Evolutionary conservation across 2,113 vertebrate species (phyloP), one percentile per base, ranked within the genome.

Genomic region (Chlorodrepanis virens): DNA sequence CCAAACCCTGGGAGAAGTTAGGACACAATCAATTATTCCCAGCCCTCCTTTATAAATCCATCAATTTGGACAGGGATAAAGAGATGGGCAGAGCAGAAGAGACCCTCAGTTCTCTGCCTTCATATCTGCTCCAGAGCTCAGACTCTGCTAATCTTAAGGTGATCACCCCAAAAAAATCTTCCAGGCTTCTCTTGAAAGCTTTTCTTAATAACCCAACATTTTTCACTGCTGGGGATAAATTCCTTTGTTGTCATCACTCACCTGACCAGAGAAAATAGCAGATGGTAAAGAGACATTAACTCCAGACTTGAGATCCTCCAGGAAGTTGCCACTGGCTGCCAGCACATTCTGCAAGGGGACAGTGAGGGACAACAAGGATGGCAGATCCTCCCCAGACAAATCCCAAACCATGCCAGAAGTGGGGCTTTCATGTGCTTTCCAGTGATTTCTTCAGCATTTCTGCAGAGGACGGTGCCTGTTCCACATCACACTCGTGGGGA

Each of bases 271-370:
- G 59, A 92, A 97, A 22, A 88, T 0, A 21, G 49, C 4, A 20
- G 80, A 5, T 14, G 95, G 95, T 3, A 97, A 40, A 69, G 74
- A 59, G 39, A 92, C 54, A 29, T 87, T 89, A 2, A 24, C 8
- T 42, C 75, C 84, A 45, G 69, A 52, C 59, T 70, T 93, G 57
- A 97, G 71, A 2, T 97, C 96, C 50, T 96, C 65, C 82, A 97
- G 17, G 19, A 97, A 37, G 35, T 10, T 14, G 1, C 42, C 9
- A 4, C 92, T 96, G 74, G 50, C 68, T 20, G n/a, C 22, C 1
- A 96, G 74, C 45, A 97, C 86, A 1, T 17, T 44, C 97, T 97
- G 82, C 35, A 86, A 88, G 10, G 82, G 37, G 40, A 57, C 50
- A 77, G 35, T 0, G 31, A 76, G 33, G 28, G 33, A 35, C 25